Conservation (phyloP, 2,113 vertebrate genomes). For the Pygoscelis antarcticus region DNA sequence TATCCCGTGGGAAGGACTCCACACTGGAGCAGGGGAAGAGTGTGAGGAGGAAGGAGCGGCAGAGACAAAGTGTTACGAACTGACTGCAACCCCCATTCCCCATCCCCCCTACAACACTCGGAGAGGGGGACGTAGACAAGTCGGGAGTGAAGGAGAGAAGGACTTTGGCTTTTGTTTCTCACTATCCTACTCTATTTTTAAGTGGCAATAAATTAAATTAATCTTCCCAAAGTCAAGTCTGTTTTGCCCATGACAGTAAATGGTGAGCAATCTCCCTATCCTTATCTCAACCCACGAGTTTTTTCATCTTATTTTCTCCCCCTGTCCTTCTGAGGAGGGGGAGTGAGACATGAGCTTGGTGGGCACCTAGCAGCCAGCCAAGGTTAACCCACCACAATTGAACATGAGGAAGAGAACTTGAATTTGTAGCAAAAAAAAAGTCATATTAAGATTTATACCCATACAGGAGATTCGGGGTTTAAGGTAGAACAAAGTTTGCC, state of each 20-base stretch:
- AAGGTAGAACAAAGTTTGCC: neutral
- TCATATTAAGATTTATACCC: neutral
- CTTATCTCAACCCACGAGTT: neutral
- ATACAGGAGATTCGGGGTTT: neutral
- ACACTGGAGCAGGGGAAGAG: neutral
- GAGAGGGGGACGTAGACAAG: neutral
- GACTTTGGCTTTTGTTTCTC: neutral
- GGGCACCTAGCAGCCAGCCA: neutral
- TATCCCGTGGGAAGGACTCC: neutral
- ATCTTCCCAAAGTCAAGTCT: neutral
- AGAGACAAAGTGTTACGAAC: neutral
- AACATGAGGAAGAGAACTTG: neutral
- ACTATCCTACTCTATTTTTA: neutral
- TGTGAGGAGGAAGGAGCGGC: neutral
- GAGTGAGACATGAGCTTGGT: neutral
- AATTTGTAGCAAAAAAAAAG: neutral
- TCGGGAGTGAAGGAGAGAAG: neutral
- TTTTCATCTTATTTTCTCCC: neutral
- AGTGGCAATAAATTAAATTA: neutral
- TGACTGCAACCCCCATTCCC: neutral
- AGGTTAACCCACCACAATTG: neutral
- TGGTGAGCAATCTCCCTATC: neutral
- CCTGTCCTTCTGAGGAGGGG: neutral
- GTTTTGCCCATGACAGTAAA: neutral
- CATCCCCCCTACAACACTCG: rapidly evolving